phyloP scores from a whole-genome alignment of 1,140 invertebrate species.

The Cepaea nemoralis region DNA sequence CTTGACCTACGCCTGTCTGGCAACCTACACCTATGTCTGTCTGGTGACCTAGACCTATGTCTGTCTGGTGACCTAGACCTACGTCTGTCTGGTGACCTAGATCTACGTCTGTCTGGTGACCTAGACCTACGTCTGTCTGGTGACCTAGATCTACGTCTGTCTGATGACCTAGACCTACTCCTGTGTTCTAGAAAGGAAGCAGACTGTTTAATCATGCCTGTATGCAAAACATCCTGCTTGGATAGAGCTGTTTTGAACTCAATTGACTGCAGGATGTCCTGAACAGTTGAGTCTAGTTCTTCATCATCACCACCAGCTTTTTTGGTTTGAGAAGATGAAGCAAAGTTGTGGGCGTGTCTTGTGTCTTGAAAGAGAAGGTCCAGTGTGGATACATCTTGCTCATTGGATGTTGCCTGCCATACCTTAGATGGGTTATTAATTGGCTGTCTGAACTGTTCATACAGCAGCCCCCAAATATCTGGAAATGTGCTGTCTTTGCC shows the following conservation, averaged over 20 bases:
- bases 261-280: conserved; percentile 70
- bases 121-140: no score
- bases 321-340: background rate
- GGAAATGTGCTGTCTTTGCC: background rate
- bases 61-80: no score
- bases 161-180: no score
- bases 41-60: no score
- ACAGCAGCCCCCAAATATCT: conserved; percentile 42
- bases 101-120: no score
- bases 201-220: no score
- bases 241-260: conserved; percentile 71
- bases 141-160: no score
- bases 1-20: no score
- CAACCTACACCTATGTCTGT: no score
- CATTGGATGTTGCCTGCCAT: background rate
- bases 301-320: conserved; percentile 38
- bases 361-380: conserved; percentile 17
- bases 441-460: conserved; percentile 42
- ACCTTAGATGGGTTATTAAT: background rate
- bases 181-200: no score
- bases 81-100: no score
- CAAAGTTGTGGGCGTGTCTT: background rate
- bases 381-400: background rate
- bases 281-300: conserved; percentile 66
- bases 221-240: conserved; percentile 53